Base-by-base conservation (phyloP, 2,797 vertebrate genomes). In the Fistularia commersonii region DNA sequence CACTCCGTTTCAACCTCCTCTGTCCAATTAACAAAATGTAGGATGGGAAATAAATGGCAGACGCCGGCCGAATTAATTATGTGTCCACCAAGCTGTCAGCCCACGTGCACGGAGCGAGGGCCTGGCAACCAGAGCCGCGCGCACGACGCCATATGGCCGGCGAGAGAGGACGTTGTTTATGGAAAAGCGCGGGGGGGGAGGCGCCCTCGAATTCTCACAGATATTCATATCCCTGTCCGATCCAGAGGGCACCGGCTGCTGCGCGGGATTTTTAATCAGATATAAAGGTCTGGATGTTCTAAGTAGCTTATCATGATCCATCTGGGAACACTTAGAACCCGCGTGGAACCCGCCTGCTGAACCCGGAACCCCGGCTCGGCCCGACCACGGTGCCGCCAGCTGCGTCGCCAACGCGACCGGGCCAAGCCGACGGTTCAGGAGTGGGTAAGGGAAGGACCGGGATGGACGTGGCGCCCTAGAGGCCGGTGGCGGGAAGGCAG, bases 41-140 rank as follows among this genome's bases (percentile, higher is more conserved):
- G 85, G 88, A 85, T 89, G 89, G 87, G 80, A 88, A 89, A 88
- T 88, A 90, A 91, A 89, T 89, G 88, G 89, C 89, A 91, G 87
- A 89, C 85, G 85, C 86, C 80, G 57, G 57, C 85, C 83, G 89
- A 91, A 92, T 92, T 89, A 91, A 91, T 90, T 89, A 91, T 88
- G 87, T 89, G 88, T 90, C 87, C 85, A 82, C 82, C 90, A 90
- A 90, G 89, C 90, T 91, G 89, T 90, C 87, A 78, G 78, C 62
- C 84, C 60, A 65, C 57, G 64, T 76, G 79, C 72, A 52, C 71
- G 64, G 76, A 74, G 76, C 74, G 9, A 72, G 69, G 64, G 74
- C 77, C 83, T 86, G 86, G 80, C 81, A 81, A 57, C 76, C 64
- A 57, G 87, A 81, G 84, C 65, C 31, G 53, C 73, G 76, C 74